Evolutionary conservation across 2,888 invertebrate species (phyloP), one percentile per base, ranked within the genome.

Genomic region (Protodeltote pygarga): DNA sequence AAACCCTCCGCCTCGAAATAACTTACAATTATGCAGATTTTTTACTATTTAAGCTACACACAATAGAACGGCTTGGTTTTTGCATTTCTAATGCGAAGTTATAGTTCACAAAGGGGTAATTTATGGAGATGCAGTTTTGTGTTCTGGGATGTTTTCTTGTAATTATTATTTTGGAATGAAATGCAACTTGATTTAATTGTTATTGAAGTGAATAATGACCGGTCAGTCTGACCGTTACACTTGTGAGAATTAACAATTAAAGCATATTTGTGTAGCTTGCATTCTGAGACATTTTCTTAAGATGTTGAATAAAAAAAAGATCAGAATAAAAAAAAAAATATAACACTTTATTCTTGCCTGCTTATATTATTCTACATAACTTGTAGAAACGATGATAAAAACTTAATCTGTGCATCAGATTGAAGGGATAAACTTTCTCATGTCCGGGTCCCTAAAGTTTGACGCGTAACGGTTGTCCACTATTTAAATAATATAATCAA

Each of bases 401-500:
- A 51, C 32, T 34, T 61, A 68, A 66, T 54, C 65, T 60, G 61
- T 42, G 23, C 37, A 40, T 35, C 21, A 34, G 32, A 47, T 48
- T 39, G 60, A 55, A 68, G 68, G 68, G 68, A 54, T 45, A 58
- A 77, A 85, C 77, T 84, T 91, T 91, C 90, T 87, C 90, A 90
- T 87, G 89, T 83, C 63, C 57, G 57, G 79, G 74, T 64, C 79
- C 80, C 77, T 62, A 71, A 80, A 82, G 70, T 77, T 84, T 89
- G 89, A 88, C 87, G 81, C 59, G 70, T 91, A 90, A 91, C 90
- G 89, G 90, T 83, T 83, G 77, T 77, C 62, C 73, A 67, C 79
- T 71, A 86, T 89, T 89, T 88, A 86, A 88, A 90, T 90, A 90
- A 88, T 89, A 85, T 87, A 89, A 87, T 87, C 87, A 87, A 75